These are phyloP conservation scores for Hephaestus fuliginosus DNA, from an alignment of 2,797 vertebrate species.

Conservation along the genomic window DNA sequence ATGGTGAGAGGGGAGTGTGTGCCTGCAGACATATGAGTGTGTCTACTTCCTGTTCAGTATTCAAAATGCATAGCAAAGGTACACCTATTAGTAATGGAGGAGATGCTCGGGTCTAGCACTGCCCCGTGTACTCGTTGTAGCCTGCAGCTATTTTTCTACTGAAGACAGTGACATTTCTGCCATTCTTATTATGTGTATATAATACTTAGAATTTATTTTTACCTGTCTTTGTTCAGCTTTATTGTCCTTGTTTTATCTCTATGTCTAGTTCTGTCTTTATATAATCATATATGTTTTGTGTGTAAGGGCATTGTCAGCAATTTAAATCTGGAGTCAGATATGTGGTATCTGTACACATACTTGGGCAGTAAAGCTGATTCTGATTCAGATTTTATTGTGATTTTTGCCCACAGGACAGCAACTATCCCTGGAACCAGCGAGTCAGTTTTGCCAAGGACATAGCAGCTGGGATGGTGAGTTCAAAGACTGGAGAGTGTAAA, in stretches of 20 bases:
- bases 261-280: too few species aligned
- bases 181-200: too few species aligned
- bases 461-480: conserved; percentile 94
- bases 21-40: neutral
- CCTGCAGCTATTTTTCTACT: neutral
- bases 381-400: neutral
- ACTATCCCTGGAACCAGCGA: conserved; percentile 94
- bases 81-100: neutral
- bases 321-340: too few species aligned
- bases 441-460: conserved; percentile 98
- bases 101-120: neutral
- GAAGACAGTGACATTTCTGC: neutral
- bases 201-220: too few species aligned
- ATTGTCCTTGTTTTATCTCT: too few species aligned
- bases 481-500: neutral
- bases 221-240: too few species aligned
- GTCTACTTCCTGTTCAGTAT: conserved; percentile 2
- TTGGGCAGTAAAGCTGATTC: too few species aligned
- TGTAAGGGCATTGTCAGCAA: too few species aligned
- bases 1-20: conserved; percentile 89
- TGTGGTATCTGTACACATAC: too few species aligned
- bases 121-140: neutral
- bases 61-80: neutral
- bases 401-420: conserved; percentile 87
- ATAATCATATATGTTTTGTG: too few species aligned